Evolutionary conservation across 2,113 vertebrate genomes (phyloP).

Genomic region (Meles meles): DNA sequence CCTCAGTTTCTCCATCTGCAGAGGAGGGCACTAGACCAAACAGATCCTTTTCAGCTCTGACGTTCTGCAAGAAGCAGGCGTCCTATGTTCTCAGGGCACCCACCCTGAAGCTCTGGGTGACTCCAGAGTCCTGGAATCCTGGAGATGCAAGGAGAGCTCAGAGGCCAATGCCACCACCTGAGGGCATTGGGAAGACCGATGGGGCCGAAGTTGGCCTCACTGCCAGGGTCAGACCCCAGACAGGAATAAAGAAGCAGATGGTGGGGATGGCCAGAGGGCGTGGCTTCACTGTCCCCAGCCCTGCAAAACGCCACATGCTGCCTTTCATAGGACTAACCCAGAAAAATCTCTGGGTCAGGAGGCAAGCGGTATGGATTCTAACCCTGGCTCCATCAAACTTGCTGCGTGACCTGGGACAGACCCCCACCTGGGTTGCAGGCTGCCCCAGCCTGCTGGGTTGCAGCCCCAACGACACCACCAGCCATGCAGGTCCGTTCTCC

Average conservation of each 20-base stretch:
- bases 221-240: not conserved
- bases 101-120: accelerated
- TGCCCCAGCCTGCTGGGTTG: no score
- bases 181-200: not conserved
- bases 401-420: not conserved
- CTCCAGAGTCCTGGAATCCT: not conserved
- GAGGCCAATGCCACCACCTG: not conserved
- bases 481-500: not conserved
- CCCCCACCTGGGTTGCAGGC: no score
- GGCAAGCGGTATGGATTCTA: not conserved
- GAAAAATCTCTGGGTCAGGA: not conserved
- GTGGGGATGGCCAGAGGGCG: not conserved
- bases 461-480: accelerated
- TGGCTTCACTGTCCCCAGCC: not conserved
- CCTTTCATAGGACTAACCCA: not conserved
- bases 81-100: not conserved
- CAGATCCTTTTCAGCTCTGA: not conserved
- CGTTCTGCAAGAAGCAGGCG: not conserved
- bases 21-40: not conserved
- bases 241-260: not conserved
- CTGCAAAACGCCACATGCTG: not conserved
- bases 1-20: not conserved
- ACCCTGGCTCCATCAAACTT: not conserved
- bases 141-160: no score
- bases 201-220: not conserved